Evolutionary conservation across 2,113 vertebrate species (phyloP), one percentile per base, ranked within the genome.

Genomic region (Pristiophorus japonicus): DNA sequence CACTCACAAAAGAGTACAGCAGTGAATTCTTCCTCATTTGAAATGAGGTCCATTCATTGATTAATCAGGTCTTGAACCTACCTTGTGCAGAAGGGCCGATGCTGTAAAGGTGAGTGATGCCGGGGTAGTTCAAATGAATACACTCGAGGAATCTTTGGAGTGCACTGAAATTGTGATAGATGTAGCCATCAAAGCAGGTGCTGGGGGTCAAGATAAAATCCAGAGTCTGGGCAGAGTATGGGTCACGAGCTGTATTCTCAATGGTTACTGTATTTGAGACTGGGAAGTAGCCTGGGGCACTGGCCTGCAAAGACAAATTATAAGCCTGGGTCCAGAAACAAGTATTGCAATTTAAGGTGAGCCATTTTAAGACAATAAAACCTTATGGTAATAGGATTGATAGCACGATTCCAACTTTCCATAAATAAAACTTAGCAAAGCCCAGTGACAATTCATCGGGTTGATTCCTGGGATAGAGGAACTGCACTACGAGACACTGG

Each of bases 171-270:
- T 22, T 63, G 88, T 92, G 88, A 92, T 63, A 92, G 59, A 92
- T 22, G n/a, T 63, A 38, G 59, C 88, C 59, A 63, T 92, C 88
- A 65, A 63, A 63, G 34, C 88, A 92, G 88, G 88, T 91, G 55
- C 87, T 91, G 55, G 30, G 38, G 55, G 87, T 91, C 87, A 91
- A 55, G 87, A 91, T 62, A 91, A 59, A 62, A 91, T 62, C 87
- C 87, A 59, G 55, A 62, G 27, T 91, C 87, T 91, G 55, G 55
- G 87, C 55, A 88, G 8, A 5, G 87, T 90, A 59, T 4, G 30
- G 55, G 51, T 14, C 55, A n/a, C 87, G 51, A 59, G 30, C 55
- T 91, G 55, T n/a, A 62, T 62, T n/a, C 30, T 62, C 87, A 91
- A 34, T 6, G 27, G 88, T 92, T 22, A 92, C 16, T 10, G 88